A percentile compares a stretch with the other conserved stretches of the same genome.
Conservation (phyloP, 2,113 vertebrate genomes). For the Cathartes aura region DNA sequence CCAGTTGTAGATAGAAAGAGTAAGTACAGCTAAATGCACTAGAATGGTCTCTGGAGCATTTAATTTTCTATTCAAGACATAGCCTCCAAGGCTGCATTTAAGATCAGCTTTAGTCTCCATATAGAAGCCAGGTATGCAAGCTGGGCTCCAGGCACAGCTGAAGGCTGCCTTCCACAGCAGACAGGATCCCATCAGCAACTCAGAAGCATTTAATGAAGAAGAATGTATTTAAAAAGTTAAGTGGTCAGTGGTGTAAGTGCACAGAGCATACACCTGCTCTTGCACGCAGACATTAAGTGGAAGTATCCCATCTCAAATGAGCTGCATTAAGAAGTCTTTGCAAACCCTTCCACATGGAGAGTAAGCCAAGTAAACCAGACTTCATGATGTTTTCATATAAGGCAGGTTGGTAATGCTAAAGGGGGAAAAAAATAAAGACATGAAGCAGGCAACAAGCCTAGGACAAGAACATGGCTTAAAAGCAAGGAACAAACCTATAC, state of each 20-base stretch:
- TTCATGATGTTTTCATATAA: neutral
- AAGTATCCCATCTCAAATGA: neutral
- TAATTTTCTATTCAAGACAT: neutral
- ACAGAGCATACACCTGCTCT: neutral
- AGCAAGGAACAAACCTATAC: neutral
- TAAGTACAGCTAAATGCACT: neutral
- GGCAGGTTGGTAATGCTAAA: neutral
- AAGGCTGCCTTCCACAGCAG: neutral
- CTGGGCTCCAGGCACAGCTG: neutral
- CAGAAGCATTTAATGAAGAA: neutral
- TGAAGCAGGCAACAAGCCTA: neutral
- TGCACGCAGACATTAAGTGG: neutral
- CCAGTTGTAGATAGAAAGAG: neutral
- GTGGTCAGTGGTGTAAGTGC: neutral
- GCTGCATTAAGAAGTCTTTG: neutral
- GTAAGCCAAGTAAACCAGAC: neutral
- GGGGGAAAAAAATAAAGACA: neutral
- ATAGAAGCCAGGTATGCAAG: neutral
- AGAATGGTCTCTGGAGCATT: neutral
- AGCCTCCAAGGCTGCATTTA: neutral
- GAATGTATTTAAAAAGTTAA: neutral
- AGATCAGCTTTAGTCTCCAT: neutral
- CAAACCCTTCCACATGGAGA: neutral
- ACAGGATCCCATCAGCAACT: neutral
- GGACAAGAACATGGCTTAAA: neutral